Percentiles rank a stretch among this genome's conserved stretches.
Evolutionary conservation across 2,888 invertebrate species (phyloP).

Genomic region (Chirona hameri): DNA sequence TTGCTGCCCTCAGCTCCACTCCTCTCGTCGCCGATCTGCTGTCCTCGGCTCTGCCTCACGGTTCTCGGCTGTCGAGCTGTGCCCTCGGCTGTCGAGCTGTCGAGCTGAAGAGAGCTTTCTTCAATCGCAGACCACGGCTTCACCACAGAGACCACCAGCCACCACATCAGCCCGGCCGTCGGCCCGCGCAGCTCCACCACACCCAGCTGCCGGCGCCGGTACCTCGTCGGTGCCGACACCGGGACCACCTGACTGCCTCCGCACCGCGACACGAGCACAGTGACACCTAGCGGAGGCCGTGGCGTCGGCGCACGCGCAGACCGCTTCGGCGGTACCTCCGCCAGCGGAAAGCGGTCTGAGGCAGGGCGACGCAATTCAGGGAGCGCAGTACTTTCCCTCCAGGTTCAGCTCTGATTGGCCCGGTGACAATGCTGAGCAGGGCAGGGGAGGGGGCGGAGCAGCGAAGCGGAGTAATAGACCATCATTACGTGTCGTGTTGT

Average conservation of each 20-base stretch:
- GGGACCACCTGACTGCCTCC: too few species aligned
- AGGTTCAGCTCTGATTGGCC: background rate
- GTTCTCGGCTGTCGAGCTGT: too few species aligned
- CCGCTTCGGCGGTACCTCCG: background rate
- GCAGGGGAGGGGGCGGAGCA: too few species aligned
- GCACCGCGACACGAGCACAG: too few species aligned
- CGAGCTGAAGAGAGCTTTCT: too few species aligned
- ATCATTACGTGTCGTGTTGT: too few species aligned
- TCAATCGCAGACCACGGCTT: too few species aligned
- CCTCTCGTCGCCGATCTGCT: background rate
- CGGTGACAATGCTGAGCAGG: background rate
- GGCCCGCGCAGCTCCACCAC: background rate
- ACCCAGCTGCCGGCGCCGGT: background rate
- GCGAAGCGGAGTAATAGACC: too few species aligned
- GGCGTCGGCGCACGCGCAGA: background rate
- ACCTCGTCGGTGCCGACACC: background rate
- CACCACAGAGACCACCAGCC: background rate
- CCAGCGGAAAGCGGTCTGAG: background rate
- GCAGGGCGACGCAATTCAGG: too few species aligned
- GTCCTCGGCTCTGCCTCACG: too few species aligned
- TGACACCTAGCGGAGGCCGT: too few species aligned
- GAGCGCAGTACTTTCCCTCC: background rate
- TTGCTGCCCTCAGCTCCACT: background rate
- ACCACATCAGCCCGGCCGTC: background rate
- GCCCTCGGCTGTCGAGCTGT: too few species aligned